Percentiles rank a stretch among this genome's conserved stretches.
Conservation (phyloP, 2,113 vertebrate genomes). For the Aramus guarauna region DNA sequence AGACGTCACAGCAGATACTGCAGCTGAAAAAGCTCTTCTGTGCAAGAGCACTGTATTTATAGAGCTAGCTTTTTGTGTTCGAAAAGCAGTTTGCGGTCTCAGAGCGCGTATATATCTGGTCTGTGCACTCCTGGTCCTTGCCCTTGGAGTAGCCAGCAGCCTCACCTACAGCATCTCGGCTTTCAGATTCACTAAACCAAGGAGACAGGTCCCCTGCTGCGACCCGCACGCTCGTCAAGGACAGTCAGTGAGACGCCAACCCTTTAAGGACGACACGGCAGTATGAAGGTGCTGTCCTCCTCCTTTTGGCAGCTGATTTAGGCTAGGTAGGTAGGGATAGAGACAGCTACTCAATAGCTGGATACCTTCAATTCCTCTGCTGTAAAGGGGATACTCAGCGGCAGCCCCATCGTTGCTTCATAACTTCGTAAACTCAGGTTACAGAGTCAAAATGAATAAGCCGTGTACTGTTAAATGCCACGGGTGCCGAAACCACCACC, state of each 20-base stretch:
- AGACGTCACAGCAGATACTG: background rate
- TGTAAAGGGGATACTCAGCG: background rate
- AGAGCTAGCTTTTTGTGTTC: background rate
- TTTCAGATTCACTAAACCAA: background rate
- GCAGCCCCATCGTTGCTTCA: background rate
- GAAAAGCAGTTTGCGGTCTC: background rate
- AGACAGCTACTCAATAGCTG: background rate
- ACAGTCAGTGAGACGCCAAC: background rate
- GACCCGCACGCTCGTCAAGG: accelerated
- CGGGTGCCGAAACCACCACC: background rate
- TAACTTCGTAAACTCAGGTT: background rate
- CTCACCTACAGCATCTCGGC: background rate
- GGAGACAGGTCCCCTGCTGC: background rate
- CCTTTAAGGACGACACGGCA: background rate
- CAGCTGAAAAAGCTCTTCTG: background rate
- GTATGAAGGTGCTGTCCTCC: background rate
- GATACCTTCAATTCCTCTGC: background rate
- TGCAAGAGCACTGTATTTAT: background rate
- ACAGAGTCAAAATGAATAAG: background rate
- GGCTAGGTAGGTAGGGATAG: no score
- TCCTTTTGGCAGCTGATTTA: background rate
- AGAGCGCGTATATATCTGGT: background rate
- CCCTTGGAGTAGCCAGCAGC: background rate
- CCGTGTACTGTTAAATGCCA: background rate
- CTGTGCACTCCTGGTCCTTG: background rate